A percentile compares a stretch with the other conserved stretches of the same genome.
phyloP scores from a whole-genome alignment of 2,113 vertebrate species.

The Petromus typicus region DNA sequence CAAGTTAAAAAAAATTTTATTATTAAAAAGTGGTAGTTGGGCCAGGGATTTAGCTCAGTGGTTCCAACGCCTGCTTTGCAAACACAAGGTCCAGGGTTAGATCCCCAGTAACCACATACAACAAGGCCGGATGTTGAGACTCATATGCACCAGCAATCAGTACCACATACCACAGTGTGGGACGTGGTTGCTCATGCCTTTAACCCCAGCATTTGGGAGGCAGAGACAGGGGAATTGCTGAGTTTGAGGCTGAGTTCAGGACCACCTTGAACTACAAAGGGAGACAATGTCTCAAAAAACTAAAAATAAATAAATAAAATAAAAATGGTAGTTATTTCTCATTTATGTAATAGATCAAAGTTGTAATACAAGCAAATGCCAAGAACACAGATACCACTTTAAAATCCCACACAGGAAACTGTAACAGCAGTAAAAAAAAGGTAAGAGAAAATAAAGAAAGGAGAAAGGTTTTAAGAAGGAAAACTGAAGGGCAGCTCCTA shows the following conservation, averaged over 20 bases:
- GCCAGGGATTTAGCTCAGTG: too few relatives aligned
- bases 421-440: background rate
- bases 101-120: too few relatives aligned
- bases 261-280: too few relatives aligned
- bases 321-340: background rate
- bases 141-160: too few relatives aligned
- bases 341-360: background rate
- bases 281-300: background rate
- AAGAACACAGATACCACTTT: background rate
- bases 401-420: background rate
- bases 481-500: background rate
- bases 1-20: constrained; percentile 27
- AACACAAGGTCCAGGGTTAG: too few relatives aligned
- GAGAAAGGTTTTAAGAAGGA: background rate
- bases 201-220: too few relatives aligned
- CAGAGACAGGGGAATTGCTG: too few relatives aligned
- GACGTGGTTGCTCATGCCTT: too few relatives aligned
- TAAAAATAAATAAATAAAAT: background rate
- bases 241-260: too few relatives aligned
- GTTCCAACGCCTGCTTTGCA: too few relatives aligned
- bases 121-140: too few relatives aligned
- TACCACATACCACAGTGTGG: too few relatives aligned
- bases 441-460: background rate
- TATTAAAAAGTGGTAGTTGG: background rate
- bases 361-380: constrained; percentile 35